A percentile compares a stretch with the other conserved stretches of the same genome.
Conservation (phyloP, 2,797 vertebrate genomes). For the Peromyscus attwateri region DNA sequence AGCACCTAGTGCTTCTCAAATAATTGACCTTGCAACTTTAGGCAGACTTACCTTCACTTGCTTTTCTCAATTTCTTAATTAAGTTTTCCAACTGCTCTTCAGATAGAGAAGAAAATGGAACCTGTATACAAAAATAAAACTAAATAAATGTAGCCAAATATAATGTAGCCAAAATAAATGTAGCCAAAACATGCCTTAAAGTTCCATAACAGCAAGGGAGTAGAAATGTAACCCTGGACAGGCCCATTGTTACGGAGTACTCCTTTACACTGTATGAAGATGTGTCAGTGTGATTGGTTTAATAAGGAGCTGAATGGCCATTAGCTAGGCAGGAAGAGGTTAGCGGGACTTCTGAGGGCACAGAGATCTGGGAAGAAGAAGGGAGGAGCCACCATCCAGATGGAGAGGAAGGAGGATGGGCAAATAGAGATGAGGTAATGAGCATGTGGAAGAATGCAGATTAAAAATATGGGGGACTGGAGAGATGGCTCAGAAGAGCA, state of each 20-base stretch:
- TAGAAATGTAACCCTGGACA: background rate
- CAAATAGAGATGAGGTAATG: too few relatives aligned
- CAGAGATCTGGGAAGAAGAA: too few relatives aligned
- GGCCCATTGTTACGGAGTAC: background rate
- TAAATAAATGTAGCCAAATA: background rate
- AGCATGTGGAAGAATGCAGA: too few relatives aligned
- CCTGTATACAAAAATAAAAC: slow-evolving; percentile 85
- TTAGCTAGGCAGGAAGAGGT: too few relatives aligned
- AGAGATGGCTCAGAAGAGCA: too few relatives aligned
- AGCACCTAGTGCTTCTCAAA: background rate
- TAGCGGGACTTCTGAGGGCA: too few relatives aligned
- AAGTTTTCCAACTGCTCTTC: slow-evolving; percentile 90
- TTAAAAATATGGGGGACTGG: too few relatives aligned
- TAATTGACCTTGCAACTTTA: slow-evolving; percentile 34
- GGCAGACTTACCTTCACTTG: slow-evolving; percentile 89
- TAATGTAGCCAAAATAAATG: background rate
- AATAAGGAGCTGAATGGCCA: too few relatives aligned
- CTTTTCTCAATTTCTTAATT: slow-evolving; percentile 91
- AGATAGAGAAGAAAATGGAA: slow-evolving; percentile 90
- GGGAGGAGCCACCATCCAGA: too few relatives aligned
- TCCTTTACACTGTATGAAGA: too few relatives aligned
- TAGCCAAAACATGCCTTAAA: background rate
- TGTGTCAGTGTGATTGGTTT: too few relatives aligned
- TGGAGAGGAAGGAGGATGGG: too few relatives aligned
- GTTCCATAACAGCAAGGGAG: background rate